A percentile compares a stretch with the other conserved stretches of the same genome.
Conservation (phyloP, 2,888 invertebrate genomes). For the Masnerella sp. region DNA sequence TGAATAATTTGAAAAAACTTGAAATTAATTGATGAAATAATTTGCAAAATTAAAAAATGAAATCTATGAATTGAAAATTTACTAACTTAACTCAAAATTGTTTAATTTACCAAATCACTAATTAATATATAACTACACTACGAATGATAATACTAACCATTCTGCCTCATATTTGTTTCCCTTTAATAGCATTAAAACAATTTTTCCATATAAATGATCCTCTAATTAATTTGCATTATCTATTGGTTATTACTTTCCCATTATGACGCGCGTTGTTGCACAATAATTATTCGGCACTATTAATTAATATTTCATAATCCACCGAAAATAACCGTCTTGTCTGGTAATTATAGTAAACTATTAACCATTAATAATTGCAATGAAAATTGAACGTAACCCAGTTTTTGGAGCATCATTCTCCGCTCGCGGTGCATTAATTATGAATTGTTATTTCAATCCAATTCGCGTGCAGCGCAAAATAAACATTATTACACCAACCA, state of each 20-base stretch:
- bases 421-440: not conserved
- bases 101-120: not conserved
- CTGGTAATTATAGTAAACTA: too few species aligned
- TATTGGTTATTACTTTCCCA: too few species aligned
- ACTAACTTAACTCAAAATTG: not conserved
- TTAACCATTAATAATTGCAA: not conserved
- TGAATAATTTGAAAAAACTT: too few species aligned
- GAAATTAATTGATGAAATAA: not conserved
- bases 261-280: too few species aligned
- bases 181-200: not conserved
- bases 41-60: not conserved
- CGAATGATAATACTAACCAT: not conserved
- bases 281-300: too few species aligned
- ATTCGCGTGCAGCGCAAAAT: not conserved
- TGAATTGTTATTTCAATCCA: not conserved
- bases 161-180: not conserved
- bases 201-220: too few species aligned
- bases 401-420: too few species aligned
- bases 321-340: too few species aligned
- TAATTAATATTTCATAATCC: too few species aligned
- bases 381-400: not conserved
- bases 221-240: too few species aligned
- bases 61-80: too few species aligned
- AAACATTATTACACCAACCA: constrained; percentile 4
- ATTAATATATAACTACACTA: not conserved